Evolutionary conservation across 2,888 invertebrate species (phyloP).

Genomic region (Drosophila macrothrix): DNA sequence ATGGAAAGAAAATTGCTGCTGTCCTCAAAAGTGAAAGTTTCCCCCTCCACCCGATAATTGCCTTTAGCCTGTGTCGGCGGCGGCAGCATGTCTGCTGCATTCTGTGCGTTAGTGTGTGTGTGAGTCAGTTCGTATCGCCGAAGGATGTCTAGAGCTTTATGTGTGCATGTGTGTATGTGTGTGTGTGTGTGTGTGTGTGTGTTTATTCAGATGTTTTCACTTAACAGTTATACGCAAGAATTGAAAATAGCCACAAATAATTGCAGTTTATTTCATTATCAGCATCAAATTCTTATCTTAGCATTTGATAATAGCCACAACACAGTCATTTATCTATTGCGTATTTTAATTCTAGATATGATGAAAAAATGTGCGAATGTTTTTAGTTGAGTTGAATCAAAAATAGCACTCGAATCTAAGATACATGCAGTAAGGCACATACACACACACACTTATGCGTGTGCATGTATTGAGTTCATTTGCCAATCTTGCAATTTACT

Average conservation of each 20-base stretch:
- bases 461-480: neutral
- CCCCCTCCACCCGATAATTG: conserved; percentile 12
- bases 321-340: conserved; percentile 27
- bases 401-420: conserved; percentile 50
- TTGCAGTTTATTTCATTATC: conserved; percentile 30
- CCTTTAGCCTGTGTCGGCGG: conserved; percentile 35
- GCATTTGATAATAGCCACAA: conserved; percentile 27
- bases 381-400: conserved; percentile 23
- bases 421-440: neutral
- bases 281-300: conserved; percentile 47
- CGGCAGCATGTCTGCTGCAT: conserved; percentile 41
- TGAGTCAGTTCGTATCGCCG: conserved; percentile 24
- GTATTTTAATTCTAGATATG: conserved; percentile 12
- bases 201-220: conserved; percentile 34
- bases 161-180: conserved; percentile 9
- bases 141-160: conserved; percentile 27
- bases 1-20: conserved; percentile 31
- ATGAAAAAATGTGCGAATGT: conserved; percentile 9
- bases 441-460: neutral
- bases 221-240: conserved; percentile 1
- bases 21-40: conserved; percentile 68
- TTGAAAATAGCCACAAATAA: conserved; percentile 4
- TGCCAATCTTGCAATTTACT: conserved; percentile 4
- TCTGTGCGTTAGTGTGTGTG: conserved; percentile 20
- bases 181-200: conserved; percentile 12